Percentiles rank a stretch among this genome's conserved stretches.
Evolutionary conservation across 1,140 invertebrate genomes (phyloP).

Genomic region (Helicoverpa armigera): DNA sequence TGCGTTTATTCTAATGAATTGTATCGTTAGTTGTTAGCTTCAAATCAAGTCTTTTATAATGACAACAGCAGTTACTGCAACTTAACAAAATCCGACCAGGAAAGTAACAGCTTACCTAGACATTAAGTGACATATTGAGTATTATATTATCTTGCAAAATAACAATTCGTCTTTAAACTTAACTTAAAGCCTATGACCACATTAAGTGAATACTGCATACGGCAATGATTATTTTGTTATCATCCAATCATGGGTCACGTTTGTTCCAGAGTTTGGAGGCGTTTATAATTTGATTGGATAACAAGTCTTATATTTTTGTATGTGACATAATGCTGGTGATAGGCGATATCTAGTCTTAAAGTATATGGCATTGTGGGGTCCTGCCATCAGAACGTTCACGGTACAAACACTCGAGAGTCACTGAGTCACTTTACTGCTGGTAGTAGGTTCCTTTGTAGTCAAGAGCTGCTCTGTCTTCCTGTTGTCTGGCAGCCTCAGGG

Average conservation of each 20-base stretch:
- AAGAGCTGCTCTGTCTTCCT: slow-evolving; percentile 85
- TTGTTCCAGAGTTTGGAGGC: background rate
- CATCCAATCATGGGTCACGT: slow-evolving; percentile 30
- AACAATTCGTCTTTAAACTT: slow-evolving; percentile 43
- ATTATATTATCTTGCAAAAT: slow-evolving; percentile 45
- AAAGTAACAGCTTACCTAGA: background rate
- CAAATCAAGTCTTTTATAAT: slow-evolving; percentile 20
- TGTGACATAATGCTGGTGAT: slow-evolving; percentile 28
- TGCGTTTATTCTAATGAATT: slow-evolving; percentile 5
- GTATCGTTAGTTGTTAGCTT: slow-evolving; percentile 4
- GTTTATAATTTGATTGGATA: slow-evolving; percentile 21
- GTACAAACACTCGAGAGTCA: slow-evolving; percentile 37
- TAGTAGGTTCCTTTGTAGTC: slow-evolving; percentile 88
- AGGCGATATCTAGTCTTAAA: slow-evolving; percentile 48
- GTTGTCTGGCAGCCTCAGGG: slow-evolving; percentile 84
- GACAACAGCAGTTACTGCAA: background rate
- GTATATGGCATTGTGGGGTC: slow-evolving; percentile 46
- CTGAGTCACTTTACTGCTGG: slow-evolving; percentile 69
- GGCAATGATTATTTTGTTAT: slow-evolving; percentile 5
- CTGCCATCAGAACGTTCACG: slow-evolving; percentile 47
- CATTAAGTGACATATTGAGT: slow-evolving; percentile 35
- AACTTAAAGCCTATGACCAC: slow-evolving; percentile 55
- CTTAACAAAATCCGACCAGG: background rate
- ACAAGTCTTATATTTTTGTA: slow-evolving; percentile 17
- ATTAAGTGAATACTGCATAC: slow-evolving; percentile 38